A percentile compares a stretch with the other conserved stretches of the same genome.
Evolutionary conservation across 2,797 vertebrate species (phyloP).

Genomic region (Varecia variegata): DNA sequence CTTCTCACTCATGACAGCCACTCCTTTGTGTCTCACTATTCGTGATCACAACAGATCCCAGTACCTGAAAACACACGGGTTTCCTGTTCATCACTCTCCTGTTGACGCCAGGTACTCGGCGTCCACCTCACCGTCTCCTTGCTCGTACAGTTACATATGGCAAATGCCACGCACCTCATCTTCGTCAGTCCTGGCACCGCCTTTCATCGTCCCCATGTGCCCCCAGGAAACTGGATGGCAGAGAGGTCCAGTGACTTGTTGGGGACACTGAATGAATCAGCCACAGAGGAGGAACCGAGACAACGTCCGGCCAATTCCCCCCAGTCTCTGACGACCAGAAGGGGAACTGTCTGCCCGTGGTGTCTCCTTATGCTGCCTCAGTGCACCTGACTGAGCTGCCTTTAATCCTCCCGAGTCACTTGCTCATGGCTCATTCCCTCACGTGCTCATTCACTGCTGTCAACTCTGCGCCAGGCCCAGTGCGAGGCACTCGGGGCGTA

Average conservation of each 20-base stretch:
- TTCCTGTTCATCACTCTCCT: background rate
- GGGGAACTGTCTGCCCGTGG: accelerated
- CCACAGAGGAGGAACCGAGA: accelerated
- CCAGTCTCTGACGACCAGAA: accelerated
- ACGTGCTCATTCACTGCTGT: accelerated
- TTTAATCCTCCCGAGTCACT: accelerated
- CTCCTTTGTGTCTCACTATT: background rate
- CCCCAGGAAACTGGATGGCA: background rate
- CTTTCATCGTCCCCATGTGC: accelerated
- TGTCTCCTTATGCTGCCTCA: accelerated
- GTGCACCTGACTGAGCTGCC: accelerated
- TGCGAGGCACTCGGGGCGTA: accelerated
- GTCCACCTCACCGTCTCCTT: background rate
- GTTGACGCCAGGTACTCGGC: accelerated
- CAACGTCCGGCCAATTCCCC: accelerated
- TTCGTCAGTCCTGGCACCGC: accelerated
- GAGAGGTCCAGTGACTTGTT: background rate
- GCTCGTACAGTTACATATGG: accelerated
- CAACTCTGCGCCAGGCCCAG: background rate
- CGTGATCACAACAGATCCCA: background rate
- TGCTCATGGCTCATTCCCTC: background rate
- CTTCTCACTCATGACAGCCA: background rate
- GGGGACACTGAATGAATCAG: background rate
- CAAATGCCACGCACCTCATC: accelerated
- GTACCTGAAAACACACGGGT: accelerated